Base-by-base conservation (phyloP, 1,140 invertebrate species). In the Pollicipes pollicipes region DNA sequence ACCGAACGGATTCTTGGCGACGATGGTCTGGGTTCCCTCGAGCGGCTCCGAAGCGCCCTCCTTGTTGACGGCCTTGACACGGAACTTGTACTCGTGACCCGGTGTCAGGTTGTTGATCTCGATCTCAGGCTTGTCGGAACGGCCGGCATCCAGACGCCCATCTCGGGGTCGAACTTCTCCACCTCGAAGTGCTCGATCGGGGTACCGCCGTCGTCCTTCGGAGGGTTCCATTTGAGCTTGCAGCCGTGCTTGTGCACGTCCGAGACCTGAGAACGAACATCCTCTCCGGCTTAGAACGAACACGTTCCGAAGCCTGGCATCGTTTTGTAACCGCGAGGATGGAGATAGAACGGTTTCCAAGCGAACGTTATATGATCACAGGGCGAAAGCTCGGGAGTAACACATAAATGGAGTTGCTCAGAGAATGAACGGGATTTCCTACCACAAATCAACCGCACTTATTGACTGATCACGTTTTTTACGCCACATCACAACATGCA, bases 31-130 rank as follows among this genome's bases (percentile, higher is more conserved):
- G 45, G 91, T 88, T 0, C 91, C 88, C 74, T 87, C 86, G n/a
- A 98, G 82, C n/a, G 95, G 94, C 76, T 93, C 91, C 2, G 95
- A 97, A 81, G 97, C 91, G 35, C 97, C 97, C 79, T 98, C 93
- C 13, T 90, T 84, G 81, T 99, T 99, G 21, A 98, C 92, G 69
- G 97, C 97, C 30, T 89, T 86, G 2, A 98, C 95, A 71, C 96
- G 85, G 85, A 96, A 96, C 80, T 91, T 91, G 78, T 96, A 97
- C 80, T 96, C 92, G 77, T 94, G 90, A 35, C 89, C 90, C 28
- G 91, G 90, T 68, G 87, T 93, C 35, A 97, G 81, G 58, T 92
- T 91, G 73, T 87, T 90, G 0, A 97, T 88, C 75, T 94, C 89
- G 77, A 81, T 80, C 86, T 87, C 84, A 68, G 90, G 90, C 75